Percentiles rank a stretch among this genome's conserved stretches.
Evolutionary conservation across 2,113 vertebrate species (phyloP).

Genomic region (Jaculus jaculus): DNA sequence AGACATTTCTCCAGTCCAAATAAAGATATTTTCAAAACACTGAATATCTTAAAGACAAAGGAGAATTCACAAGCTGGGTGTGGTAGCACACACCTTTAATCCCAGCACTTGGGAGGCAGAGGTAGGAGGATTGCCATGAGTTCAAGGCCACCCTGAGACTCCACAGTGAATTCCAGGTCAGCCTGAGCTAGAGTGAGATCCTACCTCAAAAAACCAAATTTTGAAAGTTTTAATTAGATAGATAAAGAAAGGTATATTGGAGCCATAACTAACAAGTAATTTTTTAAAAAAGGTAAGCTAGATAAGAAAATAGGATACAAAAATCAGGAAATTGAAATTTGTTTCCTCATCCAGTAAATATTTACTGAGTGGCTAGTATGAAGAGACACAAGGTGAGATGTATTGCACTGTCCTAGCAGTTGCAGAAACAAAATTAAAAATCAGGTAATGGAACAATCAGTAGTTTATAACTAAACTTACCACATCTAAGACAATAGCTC

Average conservation of each 20-base stretch:
- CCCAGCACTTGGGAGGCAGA: too few relatives aligned
- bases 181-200: too few relatives aligned
- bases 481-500: conserved; percentile 11
- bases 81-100: too few relatives aligned
- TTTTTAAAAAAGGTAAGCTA: too few relatives aligned
- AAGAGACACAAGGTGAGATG: not conserved
- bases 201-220: too few relatives aligned
- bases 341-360: not conserved
- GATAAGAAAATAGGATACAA: not conserved
- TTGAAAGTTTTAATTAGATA: too few relatives aligned
- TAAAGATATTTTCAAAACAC: not conserved
- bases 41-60: not conserved
- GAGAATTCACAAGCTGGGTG: too few relatives aligned
- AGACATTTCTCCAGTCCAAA: not conserved
- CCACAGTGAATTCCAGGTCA: too few relatives aligned
- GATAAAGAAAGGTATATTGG: too few relatives aligned
- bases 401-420: not conserved
- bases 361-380: not conserved
- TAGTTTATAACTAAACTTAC: not conserved
- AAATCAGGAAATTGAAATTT: not conserved
- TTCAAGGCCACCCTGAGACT: too few relatives aligned
- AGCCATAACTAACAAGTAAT: too few relatives aligned
- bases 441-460: not conserved
- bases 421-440: not conserved
- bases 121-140: too few relatives aligned